Base-by-base conservation (phyloP, 2,888 invertebrate species). In the Tenthredo distinguenda region DNA sequence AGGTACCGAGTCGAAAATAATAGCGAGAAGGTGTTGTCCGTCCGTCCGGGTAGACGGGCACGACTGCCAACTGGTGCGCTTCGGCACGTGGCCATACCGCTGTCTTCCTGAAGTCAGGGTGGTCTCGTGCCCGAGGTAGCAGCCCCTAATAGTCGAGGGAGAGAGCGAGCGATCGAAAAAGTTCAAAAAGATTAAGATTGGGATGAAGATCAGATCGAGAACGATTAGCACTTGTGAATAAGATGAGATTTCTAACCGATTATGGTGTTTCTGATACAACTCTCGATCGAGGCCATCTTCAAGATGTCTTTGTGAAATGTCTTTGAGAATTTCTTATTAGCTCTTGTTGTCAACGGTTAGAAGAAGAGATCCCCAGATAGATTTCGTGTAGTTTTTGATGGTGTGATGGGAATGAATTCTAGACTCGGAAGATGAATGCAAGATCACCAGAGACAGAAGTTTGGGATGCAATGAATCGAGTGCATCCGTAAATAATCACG, bases 1-100 rank as follows among this genome's bases (percentile, higher is more conserved):
- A 81, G n/a, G 81, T 62, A 81, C 40, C 81, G 58, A 40, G 15
- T 62, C 40, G 81, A 81, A 81, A 81, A 81, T 81, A 81, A 81
- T 81, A 62, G 81, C 81, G 62, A 81, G 58, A 62, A 81, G 81
- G 77, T 77, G 77, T 76, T 76, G 76, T 50, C 34, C 15, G 31
- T 77, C 5, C 40, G 58, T 12, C 62, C 37, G 81, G 81, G 21
- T 81, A 81, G 81, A 81, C 81, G 18, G 62, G 81, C 81, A 81
- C 81, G 81, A 81, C 58, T 81, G 81, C 81, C 81, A 81, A 81
- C 81, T 81, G 81, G 81, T 81, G 81, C 12, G 15, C 77, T 81
- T 62, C 81, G 81, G 81, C 81, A 81, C 81, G 81, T 81, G 81
- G 58, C 81, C 21, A 40, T 40, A 18, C 58, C 62, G 50, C n/a